These are phyloP conservation scores for Furnarius figulus DNA, from an alignment of 2,113 vertebrate genomes.

Conservation along the genomic window DNA sequence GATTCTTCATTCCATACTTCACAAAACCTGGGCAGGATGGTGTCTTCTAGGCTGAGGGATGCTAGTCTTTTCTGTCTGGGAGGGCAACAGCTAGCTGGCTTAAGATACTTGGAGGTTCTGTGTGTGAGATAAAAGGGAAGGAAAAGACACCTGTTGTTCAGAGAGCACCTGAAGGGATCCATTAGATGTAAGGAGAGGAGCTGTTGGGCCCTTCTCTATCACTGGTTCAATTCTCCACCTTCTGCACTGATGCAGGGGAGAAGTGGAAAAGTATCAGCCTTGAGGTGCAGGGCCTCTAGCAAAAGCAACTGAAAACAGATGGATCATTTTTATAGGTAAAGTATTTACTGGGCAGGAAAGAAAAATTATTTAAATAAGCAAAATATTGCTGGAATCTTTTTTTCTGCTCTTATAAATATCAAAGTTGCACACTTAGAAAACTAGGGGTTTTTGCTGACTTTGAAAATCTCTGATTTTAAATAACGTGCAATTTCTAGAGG, in stretches of 20 bases:
- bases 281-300: neutral
- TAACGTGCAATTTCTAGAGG: neutral
- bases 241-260: neutral
- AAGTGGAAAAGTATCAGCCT: neutral
- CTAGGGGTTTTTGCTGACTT: neutral
- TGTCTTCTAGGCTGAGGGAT: neutral
- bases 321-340: neutral
- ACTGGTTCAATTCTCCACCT: neutral
- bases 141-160: accelerated
- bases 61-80: neutral
- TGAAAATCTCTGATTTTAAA: neutral
- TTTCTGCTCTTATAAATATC: neutral
- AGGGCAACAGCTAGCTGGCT: neutral
- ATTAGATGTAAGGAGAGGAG: neutral
- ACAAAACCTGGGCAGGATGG: neutral
- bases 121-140: neutral
- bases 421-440: neutral
- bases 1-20: neutral
- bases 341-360: neutral
- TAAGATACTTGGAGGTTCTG: neutral
- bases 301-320: neutral
- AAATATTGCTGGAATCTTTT: neutral
- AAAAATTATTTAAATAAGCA: neutral
- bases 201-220: neutral
- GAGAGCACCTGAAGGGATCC: neutral